Evolutionary conservation across 2,113 vertebrate species (phyloP).

Genomic region (Antechinus stuartii): DNA sequence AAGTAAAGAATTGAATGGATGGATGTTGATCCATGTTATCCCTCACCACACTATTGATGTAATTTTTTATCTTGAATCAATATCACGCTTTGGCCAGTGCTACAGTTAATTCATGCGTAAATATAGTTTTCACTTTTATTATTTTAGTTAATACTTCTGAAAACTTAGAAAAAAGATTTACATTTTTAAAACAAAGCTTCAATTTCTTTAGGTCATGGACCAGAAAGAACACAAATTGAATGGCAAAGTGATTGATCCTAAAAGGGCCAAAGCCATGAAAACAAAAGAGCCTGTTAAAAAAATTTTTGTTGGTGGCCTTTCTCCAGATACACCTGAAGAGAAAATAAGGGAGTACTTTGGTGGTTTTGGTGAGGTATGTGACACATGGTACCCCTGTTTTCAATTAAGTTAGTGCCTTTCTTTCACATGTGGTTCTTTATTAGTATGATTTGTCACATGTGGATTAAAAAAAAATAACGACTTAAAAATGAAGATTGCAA

Average conservation of each 20-base stretch:
- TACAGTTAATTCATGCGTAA: background rate
- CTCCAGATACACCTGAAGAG: slow-evolving; percentile 98
- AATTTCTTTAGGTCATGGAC: slow-evolving; percentile 91
- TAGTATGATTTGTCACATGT: slow-evolving; percentile 21
- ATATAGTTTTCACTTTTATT: slow-evolving; percentile 29
- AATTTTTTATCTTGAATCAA: slow-evolving; percentile 34
- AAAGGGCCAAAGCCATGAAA: slow-evolving; percentile 99
- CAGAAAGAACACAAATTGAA: slow-evolving; percentile 99
- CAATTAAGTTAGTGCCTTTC: slow-evolving; percentile 9
- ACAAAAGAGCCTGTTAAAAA: slow-evolving; percentile 98
- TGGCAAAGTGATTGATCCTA: slow-evolving; percentile 98
- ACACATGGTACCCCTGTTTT: slow-evolving; percentile 52
- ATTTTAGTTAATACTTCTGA: slow-evolving; percentile 58
- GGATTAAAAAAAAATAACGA: background rate
- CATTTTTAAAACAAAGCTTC: slow-evolving; percentile 73
- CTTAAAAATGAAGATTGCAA: slow-evolving; percentile 13
- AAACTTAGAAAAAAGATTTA: slow-evolving; percentile 34
- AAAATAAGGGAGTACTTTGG: slow-evolving; percentile 98
- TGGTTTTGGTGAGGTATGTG: slow-evolving; percentile 94
- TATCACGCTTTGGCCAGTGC: background rate
- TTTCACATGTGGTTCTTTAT: slow-evolving; percentile 15
- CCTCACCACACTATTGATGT: background rate
- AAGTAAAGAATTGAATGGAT: background rate
- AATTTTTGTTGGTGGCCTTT: slow-evolving; percentile 98
- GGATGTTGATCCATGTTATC: background rate